These are phyloP conservation scores for Bucorvus abyssinicus DNA, from an alignment of 2,797 vertebrate genomes.

Conservation along the genomic window DNA sequence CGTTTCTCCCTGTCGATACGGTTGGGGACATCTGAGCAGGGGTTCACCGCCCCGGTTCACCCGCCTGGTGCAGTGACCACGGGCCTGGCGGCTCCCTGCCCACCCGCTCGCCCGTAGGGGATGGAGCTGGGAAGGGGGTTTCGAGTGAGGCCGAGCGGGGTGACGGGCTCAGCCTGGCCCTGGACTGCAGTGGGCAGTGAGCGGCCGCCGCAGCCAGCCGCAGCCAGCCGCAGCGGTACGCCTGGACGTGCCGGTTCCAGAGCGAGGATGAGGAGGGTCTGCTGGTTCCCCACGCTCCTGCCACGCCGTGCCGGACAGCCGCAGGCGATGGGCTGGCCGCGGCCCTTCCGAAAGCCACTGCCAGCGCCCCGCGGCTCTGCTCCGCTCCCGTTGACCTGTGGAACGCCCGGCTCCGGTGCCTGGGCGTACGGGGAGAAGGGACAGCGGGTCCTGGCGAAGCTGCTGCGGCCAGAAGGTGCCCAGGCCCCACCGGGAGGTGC, in stretches of 20 bases:
- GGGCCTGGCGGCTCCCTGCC: neutral
- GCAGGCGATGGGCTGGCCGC: neutral
- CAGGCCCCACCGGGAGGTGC: no score
- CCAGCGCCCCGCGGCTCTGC: accelerated
- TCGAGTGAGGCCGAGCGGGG: no score
- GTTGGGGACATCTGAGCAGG: accelerated
- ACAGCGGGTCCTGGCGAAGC: neutral
- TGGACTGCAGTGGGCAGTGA: no score
- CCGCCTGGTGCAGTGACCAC: no score
- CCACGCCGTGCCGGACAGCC: accelerated
- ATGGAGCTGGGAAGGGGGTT: neutral
- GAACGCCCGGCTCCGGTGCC: no score
- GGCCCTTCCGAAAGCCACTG: neutral
- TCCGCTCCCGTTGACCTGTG: neutral
- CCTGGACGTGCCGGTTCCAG: accelerated
- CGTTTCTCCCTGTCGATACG: neutral
- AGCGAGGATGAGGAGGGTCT: neutral
- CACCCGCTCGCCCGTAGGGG: neutral
- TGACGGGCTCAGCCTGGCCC: no score
- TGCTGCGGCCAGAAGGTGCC: no score
- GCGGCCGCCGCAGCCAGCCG: no score
- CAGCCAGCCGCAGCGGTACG: no score
- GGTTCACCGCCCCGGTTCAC: accelerated
- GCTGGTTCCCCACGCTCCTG: accelerated
- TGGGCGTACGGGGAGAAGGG: accelerated